These are phyloP conservation scores for Trinectes maculatus DNA, from an alignment of 2,113 vertebrate genomes.

Conservation along the genomic window DNA sequence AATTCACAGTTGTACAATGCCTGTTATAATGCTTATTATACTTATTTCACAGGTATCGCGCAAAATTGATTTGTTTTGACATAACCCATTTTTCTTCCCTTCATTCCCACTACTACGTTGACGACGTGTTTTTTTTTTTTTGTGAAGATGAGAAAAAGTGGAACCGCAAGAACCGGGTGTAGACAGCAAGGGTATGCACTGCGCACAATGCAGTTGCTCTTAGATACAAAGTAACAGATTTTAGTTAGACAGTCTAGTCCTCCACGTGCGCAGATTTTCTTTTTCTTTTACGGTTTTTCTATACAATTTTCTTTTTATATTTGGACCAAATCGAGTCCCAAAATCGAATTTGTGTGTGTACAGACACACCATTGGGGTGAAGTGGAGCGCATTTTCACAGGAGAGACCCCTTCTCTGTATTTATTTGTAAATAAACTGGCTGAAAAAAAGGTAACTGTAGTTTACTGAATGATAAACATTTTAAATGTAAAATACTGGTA, in stretches of 20 bases:
- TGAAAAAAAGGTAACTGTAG: constrained; percentile 86
- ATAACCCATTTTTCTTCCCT: constrained; percentile 76
- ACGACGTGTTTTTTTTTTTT: constrained; percentile 77
- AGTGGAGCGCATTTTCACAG: constrained; percentile 80
- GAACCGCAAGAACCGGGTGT: constrained; percentile 74
- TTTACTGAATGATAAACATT: constrained; percentile 76
- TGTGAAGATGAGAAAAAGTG: constrained; percentile 79
- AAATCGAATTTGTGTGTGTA: constrained; percentile 80
- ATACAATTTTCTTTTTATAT: constrained; percentile 79
- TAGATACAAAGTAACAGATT: constrained; percentile 86
- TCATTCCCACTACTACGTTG: constrained; percentile 71
- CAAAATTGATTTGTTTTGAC: constrained; percentile 72
- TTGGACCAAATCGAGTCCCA: constrained; percentile 78
- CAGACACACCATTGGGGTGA: constrained; percentile 78
- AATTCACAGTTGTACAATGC: constrained; percentile 45
- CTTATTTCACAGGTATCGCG: constrained; percentile 71
- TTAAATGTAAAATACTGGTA: constrained; percentile 60
- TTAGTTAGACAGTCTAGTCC: constrained; percentile 84
- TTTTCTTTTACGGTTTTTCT: constrained; percentile 78
- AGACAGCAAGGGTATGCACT: constrained; percentile 89
- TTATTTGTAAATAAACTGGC: constrained; percentile 85
- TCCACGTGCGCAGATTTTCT: constrained; percentile 77
- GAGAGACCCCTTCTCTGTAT: constrained; percentile 82
- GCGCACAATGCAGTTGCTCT: constrained; percentile 93
- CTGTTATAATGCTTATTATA: constrained; percentile 68